phyloP scores from a whole-genome alignment of 2,797 vertebrate genomes.

The Muscicapa comitata region DNA sequence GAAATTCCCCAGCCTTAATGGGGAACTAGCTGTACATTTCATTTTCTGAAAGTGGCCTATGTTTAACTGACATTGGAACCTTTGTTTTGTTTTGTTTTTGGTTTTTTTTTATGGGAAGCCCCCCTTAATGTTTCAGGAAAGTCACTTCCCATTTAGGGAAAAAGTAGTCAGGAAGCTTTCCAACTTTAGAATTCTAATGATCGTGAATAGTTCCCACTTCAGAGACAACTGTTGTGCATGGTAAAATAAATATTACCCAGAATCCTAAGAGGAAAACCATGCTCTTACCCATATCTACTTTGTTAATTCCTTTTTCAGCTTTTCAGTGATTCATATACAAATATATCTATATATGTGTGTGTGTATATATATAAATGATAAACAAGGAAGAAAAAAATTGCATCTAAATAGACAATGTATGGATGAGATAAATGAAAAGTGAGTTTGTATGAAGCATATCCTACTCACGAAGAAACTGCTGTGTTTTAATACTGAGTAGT shows the following conservation, averaged over 20 bases:
- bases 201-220: not conserved
- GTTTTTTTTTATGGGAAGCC: not conserved
- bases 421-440: not conserved
- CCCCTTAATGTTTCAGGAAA: not conserved
- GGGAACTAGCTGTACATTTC: not conserved
- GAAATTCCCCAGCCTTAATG: not conserved
- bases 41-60: not conserved
- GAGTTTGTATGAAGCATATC: not conserved
- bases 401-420: too few relatives aligned
- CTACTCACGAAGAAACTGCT: not conserved
- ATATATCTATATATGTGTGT: not conserved
- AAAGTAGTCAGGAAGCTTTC: not conserved
- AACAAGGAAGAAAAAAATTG: too few relatives aligned
- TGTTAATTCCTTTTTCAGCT: not conserved
- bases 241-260: not conserved
- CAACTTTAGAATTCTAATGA: not conserved
- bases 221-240: not conserved
- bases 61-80: not conserved
- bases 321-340: not conserved
- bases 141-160: not conserved
- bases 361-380: not conserved
- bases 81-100: too few relatives aligned
- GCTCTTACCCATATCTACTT: not conserved
- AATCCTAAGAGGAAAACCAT: not conserved
- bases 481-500: not conserved